Conservation (phyloP, 1,140 invertebrate species). For the Trypoxylus dichotomus region DNA sequence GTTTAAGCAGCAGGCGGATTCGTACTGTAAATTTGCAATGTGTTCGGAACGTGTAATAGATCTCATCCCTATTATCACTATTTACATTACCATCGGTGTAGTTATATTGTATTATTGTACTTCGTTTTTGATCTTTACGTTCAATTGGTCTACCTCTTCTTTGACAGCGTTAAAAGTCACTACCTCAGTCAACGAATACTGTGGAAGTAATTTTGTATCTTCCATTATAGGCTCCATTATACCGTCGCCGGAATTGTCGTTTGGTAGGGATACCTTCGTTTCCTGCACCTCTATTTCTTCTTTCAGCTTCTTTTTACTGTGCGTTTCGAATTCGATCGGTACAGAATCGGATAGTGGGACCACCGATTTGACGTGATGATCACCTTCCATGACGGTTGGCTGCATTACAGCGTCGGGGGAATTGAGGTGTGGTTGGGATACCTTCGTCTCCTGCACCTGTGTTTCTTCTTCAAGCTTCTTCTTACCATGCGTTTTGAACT, state of each 20-base stretch:
- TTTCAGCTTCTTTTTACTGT: constrained; percentile 39
- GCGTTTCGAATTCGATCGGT: constrained; percentile 50
- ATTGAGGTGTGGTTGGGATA: constrained; percentile 36
- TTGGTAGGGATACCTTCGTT: too few relatives aligned
- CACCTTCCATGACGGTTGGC: too few relatives aligned
- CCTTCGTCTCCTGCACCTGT: constrained; percentile 3
- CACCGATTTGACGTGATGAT: constrained; percentile 43
- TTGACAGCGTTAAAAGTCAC: constrained; percentile 18
- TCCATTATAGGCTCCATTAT: too few relatives aligned
- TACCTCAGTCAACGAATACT: constrained; percentile 2
- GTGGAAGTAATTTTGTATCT: constrained; percentile 35
- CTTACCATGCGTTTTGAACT: constrained; percentile 49
- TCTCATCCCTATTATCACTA: neutral
- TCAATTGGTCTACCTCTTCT: neutral
- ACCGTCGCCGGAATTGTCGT: too few relatives aligned
- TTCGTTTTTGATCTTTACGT: constrained; percentile 6
- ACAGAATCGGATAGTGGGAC: constrained; percentile 44
- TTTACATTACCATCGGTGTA: neutral
- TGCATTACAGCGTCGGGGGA: constrained; percentile 33
- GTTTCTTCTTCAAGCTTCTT: constrained; percentile 36
- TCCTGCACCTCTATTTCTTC: too few relatives aligned
- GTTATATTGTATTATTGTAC: constrained; percentile 8
- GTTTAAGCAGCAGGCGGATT: neutral
- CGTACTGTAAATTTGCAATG: constrained; percentile 18
- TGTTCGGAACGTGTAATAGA: neutral